Percentiles rank a stretch among this genome's conserved stretches.
Evolutionary conservation across 2,797 vertebrate species (phyloP).

Genomic region (Choloepus didactylus): DNA sequence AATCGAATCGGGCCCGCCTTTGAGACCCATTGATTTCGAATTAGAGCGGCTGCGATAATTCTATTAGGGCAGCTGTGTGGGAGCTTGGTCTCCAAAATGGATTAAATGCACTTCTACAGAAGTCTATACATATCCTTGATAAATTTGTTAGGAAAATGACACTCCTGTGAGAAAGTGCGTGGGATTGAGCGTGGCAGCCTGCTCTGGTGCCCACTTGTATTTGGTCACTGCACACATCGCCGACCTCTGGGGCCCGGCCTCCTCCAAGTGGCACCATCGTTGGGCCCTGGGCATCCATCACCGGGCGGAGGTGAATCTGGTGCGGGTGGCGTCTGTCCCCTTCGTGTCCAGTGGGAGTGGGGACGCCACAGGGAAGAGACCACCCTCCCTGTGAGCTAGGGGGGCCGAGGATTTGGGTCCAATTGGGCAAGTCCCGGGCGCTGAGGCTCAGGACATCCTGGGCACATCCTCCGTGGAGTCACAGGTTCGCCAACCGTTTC

Average conservation of each 20-base stretch:
- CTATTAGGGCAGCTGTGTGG: neutral
- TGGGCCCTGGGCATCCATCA: neutral
- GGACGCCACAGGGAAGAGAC: neutral
- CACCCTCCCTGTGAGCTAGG: neutral
- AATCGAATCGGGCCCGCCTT: constrained; percentile 16
- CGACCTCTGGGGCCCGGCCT: neutral
- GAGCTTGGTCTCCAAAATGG: constrained; percentile 27
- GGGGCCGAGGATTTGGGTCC: neutral
- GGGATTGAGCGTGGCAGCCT: neutral
- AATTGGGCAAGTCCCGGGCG: neutral
- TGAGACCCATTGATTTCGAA: constrained; percentile 60
- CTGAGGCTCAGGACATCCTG: neutral
- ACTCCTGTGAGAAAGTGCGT: neutral
- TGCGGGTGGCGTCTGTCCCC: accelerated
- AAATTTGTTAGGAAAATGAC: neutral
- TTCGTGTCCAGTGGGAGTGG: neutral
- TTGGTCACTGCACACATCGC: neutral
- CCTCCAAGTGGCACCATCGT: neutral
- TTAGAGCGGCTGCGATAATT: constrained; percentile 59
- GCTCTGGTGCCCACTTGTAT: neutral
- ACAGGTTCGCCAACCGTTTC: neutral
- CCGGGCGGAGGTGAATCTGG: neutral
- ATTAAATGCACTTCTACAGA: neutral
- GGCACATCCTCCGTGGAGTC: neutral
- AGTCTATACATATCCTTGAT: neutral